Evolutionary conservation across 64 coral and sea anemone species (phyloP), one percentile per base, ranked within the genome.

Genomic region (Catalaphyllia jardinei): DNA sequence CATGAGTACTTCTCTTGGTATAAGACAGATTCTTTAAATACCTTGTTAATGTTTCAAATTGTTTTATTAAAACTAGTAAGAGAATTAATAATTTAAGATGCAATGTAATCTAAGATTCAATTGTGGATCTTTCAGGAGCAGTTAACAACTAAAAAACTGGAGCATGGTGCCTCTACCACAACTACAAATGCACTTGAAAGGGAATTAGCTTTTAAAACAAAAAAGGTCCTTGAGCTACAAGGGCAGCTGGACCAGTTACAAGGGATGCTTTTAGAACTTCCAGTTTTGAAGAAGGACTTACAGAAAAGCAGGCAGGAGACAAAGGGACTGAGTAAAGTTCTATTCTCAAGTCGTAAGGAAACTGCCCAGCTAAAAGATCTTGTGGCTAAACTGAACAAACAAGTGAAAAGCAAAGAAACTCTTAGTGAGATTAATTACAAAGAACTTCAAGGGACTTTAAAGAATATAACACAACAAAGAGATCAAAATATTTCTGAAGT

Each of bases 291-390:
- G 55, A 83, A 73, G 59, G 95, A 96, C 54, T 67, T 96, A 22
- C 88, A 93, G 0, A 91, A 88, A 49, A 96, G 77, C 61, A 80
- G 60, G 31, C 88, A 96, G 50, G 90, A 96, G 52, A 86, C 89
- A 29, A 91, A 90, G 17, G 31, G 80, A 46, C 27, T 93, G 1
- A 93, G 80, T 64, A 79, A 93, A 31, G 24, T 90, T 25, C 16
- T 93, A 7, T 81, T 93, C 65, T 63, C 71, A 28, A 87, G 88
- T 10, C 88, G 84, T 35, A 89, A 93, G 76, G 83, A 93, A 49
- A 93, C 87, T 52, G 69, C 69, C 50, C 71, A 69, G 46, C 81
- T 86, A 10, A 87, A 92, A 59, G 61, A 83, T 16, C 61, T 55
- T 18, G 42, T 87, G 10, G 42, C 67, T 28, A 96, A 80, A 38